Base-by-base conservation (phyloP, 37 sponge, comb jelly and placozoan genomes). In the Axinella damicornis region DNA sequence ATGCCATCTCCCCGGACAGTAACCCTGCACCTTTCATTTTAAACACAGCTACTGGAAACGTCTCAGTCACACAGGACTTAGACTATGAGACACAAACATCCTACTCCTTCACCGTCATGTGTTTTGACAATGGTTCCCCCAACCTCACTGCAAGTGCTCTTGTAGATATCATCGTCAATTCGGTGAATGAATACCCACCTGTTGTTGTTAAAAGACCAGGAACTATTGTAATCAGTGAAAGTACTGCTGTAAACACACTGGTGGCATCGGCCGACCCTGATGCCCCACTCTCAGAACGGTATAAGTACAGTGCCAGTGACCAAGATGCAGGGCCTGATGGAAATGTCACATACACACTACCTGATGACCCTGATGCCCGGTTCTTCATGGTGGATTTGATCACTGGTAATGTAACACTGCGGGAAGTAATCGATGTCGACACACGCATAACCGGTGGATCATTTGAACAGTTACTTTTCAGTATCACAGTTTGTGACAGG, bases 251-350 rank as follows among this genome's bases (percentile, higher is more conserved):
- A 17, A 74, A 74, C 9, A 41, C 53, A 53, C 46, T 83, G n/a
- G 27, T 83, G 27, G 84, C 74, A 24, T 41, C 83, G 34, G 58
- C 61, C 11, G 33, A 25, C 9, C 37, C 69, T 24, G 57, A 27
- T 63, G 65, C 27, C 27, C 38, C 57, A 76, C 34, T 32, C 2
- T 2, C 46, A 71, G 19, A 0, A 24, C 36, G 17, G 0, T 2
- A 38, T 16, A 38, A 60, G 37, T 82, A 58, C 37, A 64, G 21
- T 21, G 39, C 18, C 14, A 35, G 32, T 5, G 88, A 80, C 63
- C 38, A 30, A 20, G 92, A 91, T 82, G 57, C 57, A 82, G 92
- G 92, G 16, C 72, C 76, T 12, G 82, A 91, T 63, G 87, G 92
- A 46, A 57, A 38, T 2, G 19, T 91, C 18, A 77, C 68, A 13